Evolutionary conservation across 2,113 vertebrate genomes (phyloP).

Genomic region (Podarcis cretensis): DNA sequence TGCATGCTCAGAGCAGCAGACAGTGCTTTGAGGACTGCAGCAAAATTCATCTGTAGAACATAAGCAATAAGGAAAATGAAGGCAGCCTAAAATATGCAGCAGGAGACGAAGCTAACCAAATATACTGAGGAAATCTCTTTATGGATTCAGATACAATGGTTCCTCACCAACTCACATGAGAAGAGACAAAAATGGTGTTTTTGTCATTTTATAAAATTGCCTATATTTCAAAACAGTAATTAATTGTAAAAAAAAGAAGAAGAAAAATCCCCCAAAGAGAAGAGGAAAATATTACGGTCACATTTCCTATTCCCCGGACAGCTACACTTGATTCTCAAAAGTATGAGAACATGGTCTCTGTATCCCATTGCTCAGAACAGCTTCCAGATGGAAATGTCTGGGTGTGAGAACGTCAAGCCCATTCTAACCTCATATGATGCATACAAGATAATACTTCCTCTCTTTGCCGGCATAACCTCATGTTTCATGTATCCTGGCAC

Average conservation of each 20-base stretch:
- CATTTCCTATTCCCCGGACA: slow-evolving; percentile 52
- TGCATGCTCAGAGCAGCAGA: not conserved
- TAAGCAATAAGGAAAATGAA: not conserved
- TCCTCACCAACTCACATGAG: not conserved
- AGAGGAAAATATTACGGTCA: slow-evolving; percentile 26
- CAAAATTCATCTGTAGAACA: not conserved
- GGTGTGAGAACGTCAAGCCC: slow-evolving; percentile 66
- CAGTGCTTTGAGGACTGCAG: slow-evolving; percentile 20
- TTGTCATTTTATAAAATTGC: slow-evolving; percentile 4
- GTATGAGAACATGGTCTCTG: slow-evolving; percentile 58
- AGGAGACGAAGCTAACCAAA: slow-evolving; percentile 13
- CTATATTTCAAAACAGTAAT: slow-evolving; percentile 36
- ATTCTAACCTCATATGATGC: slow-evolving; percentile 53
- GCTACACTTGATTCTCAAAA: slow-evolving; percentile 40
- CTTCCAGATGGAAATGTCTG: slow-evolving; percentile 69
- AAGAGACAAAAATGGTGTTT: slow-evolving; percentile 6
- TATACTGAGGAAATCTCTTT: slow-evolving; percentile 4
- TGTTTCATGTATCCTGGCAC: slow-evolving; percentile 40
- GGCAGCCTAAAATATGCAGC: not conserved
- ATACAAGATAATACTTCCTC: slow-evolving; percentile 57
- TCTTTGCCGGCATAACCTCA: slow-evolving; percentile 47
- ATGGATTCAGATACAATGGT: not conserved
- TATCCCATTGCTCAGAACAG: slow-evolving; percentile 62
- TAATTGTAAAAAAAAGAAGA: slow-evolving; percentile 30
- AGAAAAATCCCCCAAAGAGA: slow-evolving; percentile 22